Evolutionary conservation across 1,140 invertebrate species (phyloP).

Genomic region (Acromyrmex charruanus): DNA sequence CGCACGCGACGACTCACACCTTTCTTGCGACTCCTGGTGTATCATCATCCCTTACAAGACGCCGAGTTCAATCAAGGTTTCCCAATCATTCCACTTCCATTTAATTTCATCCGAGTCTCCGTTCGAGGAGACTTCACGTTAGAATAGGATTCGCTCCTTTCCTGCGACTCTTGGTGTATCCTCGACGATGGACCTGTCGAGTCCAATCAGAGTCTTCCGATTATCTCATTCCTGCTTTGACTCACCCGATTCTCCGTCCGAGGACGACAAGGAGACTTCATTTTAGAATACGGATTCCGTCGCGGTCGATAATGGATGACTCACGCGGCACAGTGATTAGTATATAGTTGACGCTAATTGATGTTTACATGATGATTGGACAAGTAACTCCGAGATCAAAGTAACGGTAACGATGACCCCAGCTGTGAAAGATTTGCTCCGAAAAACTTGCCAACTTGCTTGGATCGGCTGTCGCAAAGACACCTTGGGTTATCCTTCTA

Average conservation of each 20-base stretch:
- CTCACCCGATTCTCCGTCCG: not conserved
- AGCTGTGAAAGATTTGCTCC: not conserved
- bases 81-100: too few relatives aligned
- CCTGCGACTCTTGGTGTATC: not conserved
- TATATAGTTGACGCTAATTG: not conserved
- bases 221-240: not conserved
- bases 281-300: not conserved
- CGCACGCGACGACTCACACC: not conserved
- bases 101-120: too few relatives aligned
- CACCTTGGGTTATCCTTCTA: not conserved
- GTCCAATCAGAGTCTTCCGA: not conserved
- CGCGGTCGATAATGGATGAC: constrained; percentile 11
- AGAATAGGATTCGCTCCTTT: too few relatives aligned
- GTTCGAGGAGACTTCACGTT: too few relatives aligned
- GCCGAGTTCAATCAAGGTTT: not conserved
- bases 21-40: not conserved
- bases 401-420: not conserved
- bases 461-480: too few relatives aligned
- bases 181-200: not conserved
- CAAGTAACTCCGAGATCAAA: not conserved
- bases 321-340: not conserved
- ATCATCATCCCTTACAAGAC: not conserved
- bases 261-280: not conserved
- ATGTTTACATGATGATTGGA: not conserved
- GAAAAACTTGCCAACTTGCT: not conserved